phyloP scores from a whole-genome alignment of 2,113 vertebrate species.

The Vimba vimba region DNA sequence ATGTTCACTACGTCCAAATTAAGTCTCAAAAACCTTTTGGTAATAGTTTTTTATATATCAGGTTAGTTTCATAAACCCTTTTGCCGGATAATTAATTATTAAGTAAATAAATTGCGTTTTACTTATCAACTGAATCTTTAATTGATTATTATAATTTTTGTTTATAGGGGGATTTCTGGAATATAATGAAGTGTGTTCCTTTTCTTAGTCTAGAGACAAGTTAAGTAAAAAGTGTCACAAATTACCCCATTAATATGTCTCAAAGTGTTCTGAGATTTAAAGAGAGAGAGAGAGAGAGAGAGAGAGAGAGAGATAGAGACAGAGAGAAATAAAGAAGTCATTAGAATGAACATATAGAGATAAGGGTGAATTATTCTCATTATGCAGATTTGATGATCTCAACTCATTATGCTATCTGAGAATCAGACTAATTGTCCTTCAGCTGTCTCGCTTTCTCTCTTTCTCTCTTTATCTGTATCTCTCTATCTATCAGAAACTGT shows the following conservation, averaged over 20 bases:
- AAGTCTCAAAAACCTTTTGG: background rate
- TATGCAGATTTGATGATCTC: conserved; percentile 41
- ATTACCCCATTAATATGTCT: background rate
- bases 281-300: too few species aligned
- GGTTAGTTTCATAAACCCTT: too few species aligned
- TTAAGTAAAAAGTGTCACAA: background rate
- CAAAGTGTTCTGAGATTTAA: background rate
- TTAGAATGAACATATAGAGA: conserved; percentile 21
- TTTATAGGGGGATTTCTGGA: background rate
- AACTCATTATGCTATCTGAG: conserved; percentile 38
- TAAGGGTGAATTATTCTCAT: conserved; percentile 33
- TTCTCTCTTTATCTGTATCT: conserved; percentile 13
- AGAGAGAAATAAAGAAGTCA: background rate
- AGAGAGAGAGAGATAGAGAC: too few species aligned
- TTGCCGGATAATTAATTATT: too few species aligned
- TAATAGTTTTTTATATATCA: background rate
- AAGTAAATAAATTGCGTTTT: background rate
- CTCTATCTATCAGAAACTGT: conserved; percentile 40
- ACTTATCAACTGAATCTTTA: background rate
- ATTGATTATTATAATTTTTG: background rate
- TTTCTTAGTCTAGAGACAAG: background rate
- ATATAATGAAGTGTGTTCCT: background rate
- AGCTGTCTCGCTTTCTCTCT: conserved; percentile 4
- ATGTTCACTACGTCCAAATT: background rate
- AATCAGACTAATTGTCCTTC: conserved; percentile 41